Evolutionary conservation across 2,797 vertebrate species (phyloP).

Genomic region (Alosa sapidissima): DNA sequence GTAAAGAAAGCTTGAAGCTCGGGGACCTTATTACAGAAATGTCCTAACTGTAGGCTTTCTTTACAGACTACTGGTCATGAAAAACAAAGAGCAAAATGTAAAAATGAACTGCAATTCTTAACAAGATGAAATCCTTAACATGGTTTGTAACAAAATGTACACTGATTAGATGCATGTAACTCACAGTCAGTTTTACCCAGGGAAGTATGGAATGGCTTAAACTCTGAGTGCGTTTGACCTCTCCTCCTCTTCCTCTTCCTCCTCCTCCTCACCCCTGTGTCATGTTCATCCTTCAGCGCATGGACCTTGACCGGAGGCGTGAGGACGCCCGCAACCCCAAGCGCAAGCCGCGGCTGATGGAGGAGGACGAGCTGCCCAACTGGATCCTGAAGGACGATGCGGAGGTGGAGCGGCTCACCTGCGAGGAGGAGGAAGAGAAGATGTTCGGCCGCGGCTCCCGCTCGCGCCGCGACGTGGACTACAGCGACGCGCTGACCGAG

Average conservation of each 20-base stretch:
- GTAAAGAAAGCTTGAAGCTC: neutral
- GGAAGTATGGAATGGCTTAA: neutral
- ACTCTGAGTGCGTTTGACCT: neutral
- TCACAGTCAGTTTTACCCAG: neutral
- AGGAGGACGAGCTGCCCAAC: constrained; percentile 93
- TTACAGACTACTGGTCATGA: neutral
- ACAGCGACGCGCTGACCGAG: constrained; percentile 94
- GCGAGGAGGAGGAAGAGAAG: constrained; percentile 96
- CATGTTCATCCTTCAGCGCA: constrained; percentile 74
- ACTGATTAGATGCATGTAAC: too few relatives aligned
- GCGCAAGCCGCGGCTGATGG: constrained; percentile 93
- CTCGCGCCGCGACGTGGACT: constrained; percentile 93
- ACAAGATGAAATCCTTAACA: neutral
- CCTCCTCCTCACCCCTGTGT: neutral
- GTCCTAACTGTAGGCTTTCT: neutral
- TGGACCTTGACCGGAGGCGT: constrained; percentile 94
- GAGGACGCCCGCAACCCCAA: constrained; percentile 96
- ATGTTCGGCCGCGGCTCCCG: constrained; percentile 95
- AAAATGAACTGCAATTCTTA: neutral
- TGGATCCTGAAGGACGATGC: constrained; percentile 99
- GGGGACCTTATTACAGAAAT: neutral
- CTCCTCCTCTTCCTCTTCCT: neutral
- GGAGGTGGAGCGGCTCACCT: constrained; percentile 94
- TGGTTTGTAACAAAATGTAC: neutral
- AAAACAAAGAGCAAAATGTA: too few relatives aligned